phyloP scores from a whole-genome alignment of 2,888 invertebrate species.

The Apocheima hispidaria region DNA sequence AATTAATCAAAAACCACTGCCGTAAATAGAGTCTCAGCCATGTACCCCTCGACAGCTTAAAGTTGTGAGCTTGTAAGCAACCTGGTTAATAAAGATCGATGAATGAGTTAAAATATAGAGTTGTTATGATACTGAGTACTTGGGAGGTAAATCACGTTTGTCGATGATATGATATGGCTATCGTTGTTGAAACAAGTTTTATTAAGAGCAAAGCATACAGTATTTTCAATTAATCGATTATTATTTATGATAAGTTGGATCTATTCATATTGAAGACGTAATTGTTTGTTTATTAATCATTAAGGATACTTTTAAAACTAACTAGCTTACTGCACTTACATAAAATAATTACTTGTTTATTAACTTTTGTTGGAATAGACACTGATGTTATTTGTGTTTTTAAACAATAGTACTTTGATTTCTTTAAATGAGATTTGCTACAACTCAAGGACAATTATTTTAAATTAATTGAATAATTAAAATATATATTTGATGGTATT shows the following conservation, averaged over 20 bases:
- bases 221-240: slow-evolving; percentile 4
- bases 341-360: not conserved
- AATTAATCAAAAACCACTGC: slow-evolving; percentile 8
- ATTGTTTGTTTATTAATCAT: not conserved
- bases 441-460: too few relatives aligned
- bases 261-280: not conserved
- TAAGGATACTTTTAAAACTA: not conserved
- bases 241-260: slow-evolving; percentile 2
- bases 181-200: slow-evolving; percentile 9
- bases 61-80: slow-evolving; percentile 16
- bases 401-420: too few relatives aligned
- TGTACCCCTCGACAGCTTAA: slow-evolving; percentile 7
- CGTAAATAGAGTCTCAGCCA: not conserved
- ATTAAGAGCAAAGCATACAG: slow-evolving; percentile 9
- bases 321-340: not conserved
- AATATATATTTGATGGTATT: too few relatives aligned
- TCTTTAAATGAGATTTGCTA: too few relatives aligned
- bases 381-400: too few relatives aligned
- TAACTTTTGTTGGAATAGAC: not conserved
- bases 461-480: too few relatives aligned
- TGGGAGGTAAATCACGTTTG: slow-evolving; percentile 8
- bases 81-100: slow-evolving; percentile 11
- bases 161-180: slow-evolving; percentile 7
- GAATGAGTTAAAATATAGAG: not conserved
- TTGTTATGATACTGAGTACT: not conserved